Evolutionary conservation across 1,140 invertebrate genomes (phyloP).

Genomic region (Ditylenchus dipsaci): DNA sequence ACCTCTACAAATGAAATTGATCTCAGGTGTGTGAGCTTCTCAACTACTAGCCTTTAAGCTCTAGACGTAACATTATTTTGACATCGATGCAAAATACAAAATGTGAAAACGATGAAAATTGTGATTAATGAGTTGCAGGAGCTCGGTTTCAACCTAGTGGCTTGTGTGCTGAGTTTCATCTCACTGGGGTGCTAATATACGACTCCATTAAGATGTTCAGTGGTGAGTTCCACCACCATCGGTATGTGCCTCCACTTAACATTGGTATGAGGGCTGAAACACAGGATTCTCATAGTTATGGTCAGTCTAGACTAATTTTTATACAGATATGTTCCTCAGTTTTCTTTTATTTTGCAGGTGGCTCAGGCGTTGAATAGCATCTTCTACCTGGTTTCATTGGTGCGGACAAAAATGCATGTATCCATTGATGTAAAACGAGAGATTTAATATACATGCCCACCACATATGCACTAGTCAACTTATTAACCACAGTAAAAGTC

Average conservation of each 20-base stretch:
- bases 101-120: no score
- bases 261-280: slow-evolving; percentile 29
- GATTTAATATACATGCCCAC: no score
- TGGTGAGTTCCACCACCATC: slow-evolving; percentile 27
- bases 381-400: slow-evolving; percentile 1
- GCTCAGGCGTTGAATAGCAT: slow-evolving; percentile 2
- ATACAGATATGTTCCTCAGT: neutral
- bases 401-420: slow-evolving; percentile 6
- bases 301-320: slow-evolving; percentile 14
- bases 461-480: no score
- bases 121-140: slow-evolving; percentile 29
- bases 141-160: slow-evolving; percentile 28
- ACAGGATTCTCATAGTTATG: slow-evolving; percentile 25
- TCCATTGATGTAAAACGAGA: neutral
- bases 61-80: no score
- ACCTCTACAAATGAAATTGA: no score
- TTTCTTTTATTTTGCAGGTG: neutral
- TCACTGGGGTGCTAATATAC: slow-evolving; percentile 30
- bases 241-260: slow-evolving; percentile 23
- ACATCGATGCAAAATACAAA: no score
- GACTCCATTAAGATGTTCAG: slow-evolving; percentile 30
- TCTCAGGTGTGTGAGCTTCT: no score
- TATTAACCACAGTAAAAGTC: no score
- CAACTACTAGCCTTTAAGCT: no score
- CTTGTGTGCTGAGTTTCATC: slow-evolving; percentile 17